These are phyloP conservation scores for Petrocephalus microphthalmus DNA, from an alignment of 2,113 vertebrate genomes.

Conservation along the genomic window DNA sequence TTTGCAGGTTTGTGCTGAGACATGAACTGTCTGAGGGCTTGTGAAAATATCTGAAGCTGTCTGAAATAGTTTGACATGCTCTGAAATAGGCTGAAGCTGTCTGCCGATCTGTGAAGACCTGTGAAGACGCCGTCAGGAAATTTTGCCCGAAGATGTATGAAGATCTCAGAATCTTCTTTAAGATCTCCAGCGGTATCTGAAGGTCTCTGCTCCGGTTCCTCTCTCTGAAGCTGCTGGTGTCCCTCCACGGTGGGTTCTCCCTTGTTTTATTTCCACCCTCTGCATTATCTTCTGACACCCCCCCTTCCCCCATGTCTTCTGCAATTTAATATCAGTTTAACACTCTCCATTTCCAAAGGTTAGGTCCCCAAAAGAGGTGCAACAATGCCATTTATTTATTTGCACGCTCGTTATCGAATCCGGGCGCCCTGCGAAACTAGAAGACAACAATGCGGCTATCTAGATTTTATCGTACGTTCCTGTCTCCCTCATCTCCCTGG, in stretches of 20 bases:
- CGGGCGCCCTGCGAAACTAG: not conserved
- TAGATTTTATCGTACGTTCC: not conserved
- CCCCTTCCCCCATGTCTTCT: too few species aligned
- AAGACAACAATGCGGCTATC: not conserved
- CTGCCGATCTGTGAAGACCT: not conserved
- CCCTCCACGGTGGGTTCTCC: not conserved
- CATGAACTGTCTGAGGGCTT: not conserved
- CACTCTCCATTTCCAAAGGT: not conserved
- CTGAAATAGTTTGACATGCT: not conserved
- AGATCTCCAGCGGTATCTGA: not conserved
- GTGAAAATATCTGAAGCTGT: not conserved
- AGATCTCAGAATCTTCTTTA: not conserved
- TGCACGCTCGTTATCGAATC: not conserved
- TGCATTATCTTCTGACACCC: not conserved
- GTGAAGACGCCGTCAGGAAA: not conserved
- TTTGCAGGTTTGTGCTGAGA: not conserved
- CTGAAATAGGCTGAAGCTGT: not conserved
- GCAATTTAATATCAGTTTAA: slow-evolving; percentile 1
- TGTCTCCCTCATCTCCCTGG: not conserved
- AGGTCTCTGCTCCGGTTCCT: not conserved
- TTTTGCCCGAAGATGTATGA: not conserved
- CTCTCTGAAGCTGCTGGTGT: not conserved
- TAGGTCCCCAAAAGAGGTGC: not conserved
- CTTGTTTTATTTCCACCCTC: not conserved
- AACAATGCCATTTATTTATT: not conserved